Conservation (phyloP, 1,140 invertebrate genomes). For the Drosophila malerkotliana region DNA sequence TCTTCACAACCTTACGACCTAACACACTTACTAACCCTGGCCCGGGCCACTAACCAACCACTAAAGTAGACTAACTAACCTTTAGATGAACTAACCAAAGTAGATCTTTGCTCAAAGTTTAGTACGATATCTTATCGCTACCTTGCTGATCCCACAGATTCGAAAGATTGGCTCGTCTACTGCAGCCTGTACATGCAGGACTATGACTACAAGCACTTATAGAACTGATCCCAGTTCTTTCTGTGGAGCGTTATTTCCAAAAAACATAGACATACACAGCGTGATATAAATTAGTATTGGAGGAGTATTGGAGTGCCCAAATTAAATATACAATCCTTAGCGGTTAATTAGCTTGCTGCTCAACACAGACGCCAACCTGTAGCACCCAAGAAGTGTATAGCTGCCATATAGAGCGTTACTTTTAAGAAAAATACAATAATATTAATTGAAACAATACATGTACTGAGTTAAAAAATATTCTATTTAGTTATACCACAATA, state of each 20-base stretch:
- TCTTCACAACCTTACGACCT: conserved; percentile 5
- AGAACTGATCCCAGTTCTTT: conserved; percentile 24
- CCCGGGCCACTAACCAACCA: conserved; percentile 17
- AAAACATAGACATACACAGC: conserved; percentile 42
- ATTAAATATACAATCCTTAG: conserved; percentile 31
- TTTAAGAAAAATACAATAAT: conserved; percentile 21
- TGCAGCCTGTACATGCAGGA: conserved; percentile 66
- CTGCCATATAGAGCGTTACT: conserved; percentile 57
- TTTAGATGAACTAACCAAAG: conserved; percentile 41
- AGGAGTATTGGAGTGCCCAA: conserved; percentile 40
- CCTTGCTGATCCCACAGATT: conserved; percentile 72
- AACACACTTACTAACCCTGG: conserved; percentile 24
- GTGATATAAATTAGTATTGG: conserved; percentile 67
- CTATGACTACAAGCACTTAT: conserved; percentile 32
- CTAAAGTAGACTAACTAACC: not conserved
- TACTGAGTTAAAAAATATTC: conserved; percentile 34
- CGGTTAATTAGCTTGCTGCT: conserved; percentile 26
- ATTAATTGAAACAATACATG: conserved; percentile 24
- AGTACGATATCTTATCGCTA: conserved; percentile 18
- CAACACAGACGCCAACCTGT: conserved; percentile 22
- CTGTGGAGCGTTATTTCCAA: conserved; percentile 9
- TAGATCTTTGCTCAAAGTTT: conserved; percentile 46
- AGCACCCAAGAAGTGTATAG: conserved; percentile 33
- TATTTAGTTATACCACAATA: conserved; percentile 10
- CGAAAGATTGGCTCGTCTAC: conserved; percentile 74